Percentiles rank a stretch among this genome's conserved stretches.
phyloP scores from a whole-genome alignment of 2,797 vertebrate species.

The Schizopygopsis pylzovi region DNA sequence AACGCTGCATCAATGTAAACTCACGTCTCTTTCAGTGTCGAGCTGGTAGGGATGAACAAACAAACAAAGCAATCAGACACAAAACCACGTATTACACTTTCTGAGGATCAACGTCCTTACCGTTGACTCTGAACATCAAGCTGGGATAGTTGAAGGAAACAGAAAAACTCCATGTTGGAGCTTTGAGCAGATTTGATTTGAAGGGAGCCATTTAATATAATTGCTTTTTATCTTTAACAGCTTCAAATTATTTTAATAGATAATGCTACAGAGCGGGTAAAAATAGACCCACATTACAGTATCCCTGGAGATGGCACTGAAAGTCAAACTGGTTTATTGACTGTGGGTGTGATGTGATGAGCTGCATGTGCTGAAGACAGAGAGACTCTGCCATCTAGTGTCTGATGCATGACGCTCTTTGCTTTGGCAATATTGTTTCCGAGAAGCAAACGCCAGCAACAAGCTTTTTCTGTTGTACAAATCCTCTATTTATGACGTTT shows the following conservation, averaged over 20 bases:
- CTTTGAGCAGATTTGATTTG: not conserved
- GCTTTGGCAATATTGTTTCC: not conserved
- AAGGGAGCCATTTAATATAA: not conserved
- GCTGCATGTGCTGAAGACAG: not conserved
- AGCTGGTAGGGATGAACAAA: not conserved
- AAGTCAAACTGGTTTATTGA: not conserved
- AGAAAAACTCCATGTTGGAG: not conserved
- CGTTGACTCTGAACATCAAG: not conserved
- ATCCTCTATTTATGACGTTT: not conserved
- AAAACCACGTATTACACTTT: not conserved
- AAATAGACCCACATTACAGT: conserved; percentile 4
- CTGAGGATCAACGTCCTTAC: not conserved
- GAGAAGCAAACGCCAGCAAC: not conserved
- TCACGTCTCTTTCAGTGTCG: not conserved
- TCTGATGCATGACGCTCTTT: not conserved
- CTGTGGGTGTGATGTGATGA: not conserved
- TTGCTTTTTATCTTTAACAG: not conserved
- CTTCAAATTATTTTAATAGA: not conserved
- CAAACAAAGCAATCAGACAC: not conserved
- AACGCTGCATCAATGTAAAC: not conserved
- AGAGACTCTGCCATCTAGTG: conserved; percentile 38
- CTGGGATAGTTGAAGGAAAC: not conserved
- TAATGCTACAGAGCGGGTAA: not conserved
- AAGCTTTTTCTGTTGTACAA: not conserved
- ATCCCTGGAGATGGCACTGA: conserved; percentile 2